phyloP scores from a whole-genome alignment of 1,140 invertebrate genomes.

The silkworm (Bombyx mori) region DNA sequence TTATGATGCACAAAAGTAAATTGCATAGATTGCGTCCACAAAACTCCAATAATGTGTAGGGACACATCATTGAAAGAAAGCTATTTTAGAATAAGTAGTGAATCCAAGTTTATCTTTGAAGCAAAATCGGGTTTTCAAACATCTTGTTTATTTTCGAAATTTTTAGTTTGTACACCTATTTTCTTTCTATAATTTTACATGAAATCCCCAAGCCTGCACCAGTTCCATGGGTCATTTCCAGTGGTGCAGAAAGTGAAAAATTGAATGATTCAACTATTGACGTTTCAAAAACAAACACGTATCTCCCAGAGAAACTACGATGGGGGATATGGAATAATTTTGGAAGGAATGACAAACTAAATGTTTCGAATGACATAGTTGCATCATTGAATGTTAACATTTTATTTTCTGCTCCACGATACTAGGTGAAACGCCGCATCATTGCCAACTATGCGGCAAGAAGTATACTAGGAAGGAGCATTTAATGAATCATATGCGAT shows the following conservation, averaged over 20 bases:
- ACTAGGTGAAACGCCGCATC: slow-evolving; percentile 79
- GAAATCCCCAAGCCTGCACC: slow-evolving; percentile 61
- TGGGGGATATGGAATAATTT: slow-evolving; percentile 3
- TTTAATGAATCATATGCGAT: slow-evolving; percentile 82
- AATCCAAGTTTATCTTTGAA: too few relatives aligned
- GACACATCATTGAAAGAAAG: too few relatives aligned
- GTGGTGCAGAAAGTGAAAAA: slow-evolving; percentile 63
- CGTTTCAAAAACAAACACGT: slow-evolving; percentile 1
- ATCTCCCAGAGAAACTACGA: too few relatives aligned
- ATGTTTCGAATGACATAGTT: slow-evolving; percentile 46
- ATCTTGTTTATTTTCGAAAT: slow-evolving; percentile 18
- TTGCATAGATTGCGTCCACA: too few relatives aligned
- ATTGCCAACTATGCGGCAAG: slow-evolving; percentile 82
- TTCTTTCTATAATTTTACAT: slow-evolving; percentile 19
- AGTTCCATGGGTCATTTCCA: slow-evolving; percentile 25
- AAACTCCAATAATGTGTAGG: too few relatives aligned
- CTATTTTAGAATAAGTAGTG: too few relatives aligned
- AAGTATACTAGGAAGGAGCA: slow-evolving; percentile 85
- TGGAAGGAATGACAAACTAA: slow-evolving; percentile 20
- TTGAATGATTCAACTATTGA: slow-evolving; percentile 68
- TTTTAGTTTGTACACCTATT: slow-evolving; percentile 19
- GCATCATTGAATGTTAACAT: slow-evolving; percentile 69
- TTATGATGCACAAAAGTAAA: too few relatives aligned
- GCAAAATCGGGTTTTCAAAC: too few relatives aligned
- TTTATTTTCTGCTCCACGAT: slow-evolving; percentile 64